Evolutionary conservation across 2,888 invertebrate species (phyloP), one percentile per base, ranked within the genome.

Genomic region (Iphiclides podalirius): DNA sequence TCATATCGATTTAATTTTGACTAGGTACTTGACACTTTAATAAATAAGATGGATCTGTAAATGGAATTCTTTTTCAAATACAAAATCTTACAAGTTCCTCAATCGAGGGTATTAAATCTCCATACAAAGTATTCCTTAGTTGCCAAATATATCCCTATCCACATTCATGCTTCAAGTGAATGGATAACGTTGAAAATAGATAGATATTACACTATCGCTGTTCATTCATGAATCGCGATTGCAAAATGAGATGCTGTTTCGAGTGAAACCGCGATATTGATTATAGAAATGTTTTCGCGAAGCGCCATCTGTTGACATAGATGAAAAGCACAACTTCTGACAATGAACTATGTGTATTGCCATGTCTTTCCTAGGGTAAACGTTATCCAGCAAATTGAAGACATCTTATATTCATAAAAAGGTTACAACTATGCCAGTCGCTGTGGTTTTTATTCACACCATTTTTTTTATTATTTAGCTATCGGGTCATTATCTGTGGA

Each of bases 131-230:
- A n/a, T n/a, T n/a, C n/a, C n/a, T 4, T 4, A 35, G 8, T 26
- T n/a, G 33, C n/a, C 43, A 16, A 26, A 44, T 49, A 44, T 44
- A 13, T 43, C 31, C 14, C 23, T 37, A 28, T 26, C 42, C 38
- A 49, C 49, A 45, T 50, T 50, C 50, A 45, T 50, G 39, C 40
- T 50, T 11, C 44, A 44, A 37, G 34, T 54, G 52, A 54, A 54
- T 54, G 54, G 36, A 17, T 26, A 44, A 37, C 46, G 45, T 48
- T 48, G 39, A 39, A 49, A 49, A 54, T 52, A 54, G 54, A 54
- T 54, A 49, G 13, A 42, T 28, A 39, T 50, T 44, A 49, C 38
- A 49, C 40, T 49, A 52, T 54, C 40, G 36, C 43, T 45, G 17
- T 52, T 37, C 54, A 54, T 54, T 54, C 54, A 54, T 49, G 43